Evolutionary conservation across 2,113 vertebrate genomes (phyloP), one percentile per base, ranked within the genome.

Genomic region (Megaceryle maxima): DNA sequence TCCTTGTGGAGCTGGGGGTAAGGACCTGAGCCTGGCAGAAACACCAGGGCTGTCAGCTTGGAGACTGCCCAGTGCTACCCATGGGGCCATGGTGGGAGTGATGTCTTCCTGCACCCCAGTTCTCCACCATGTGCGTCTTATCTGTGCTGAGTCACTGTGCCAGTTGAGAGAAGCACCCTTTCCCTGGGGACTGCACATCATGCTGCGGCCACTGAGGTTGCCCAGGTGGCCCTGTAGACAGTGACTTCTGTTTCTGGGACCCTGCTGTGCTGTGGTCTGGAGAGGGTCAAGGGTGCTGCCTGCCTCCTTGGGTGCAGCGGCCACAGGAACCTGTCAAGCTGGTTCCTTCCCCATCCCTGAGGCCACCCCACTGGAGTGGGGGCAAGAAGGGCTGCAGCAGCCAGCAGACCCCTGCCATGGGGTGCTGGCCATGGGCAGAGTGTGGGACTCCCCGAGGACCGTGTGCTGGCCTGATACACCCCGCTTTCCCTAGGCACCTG

Each of bases 61-160:
- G 29, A 13, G 3, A 3, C 33, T 64, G 16, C 8, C 19, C 1
- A 1, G 8, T 55, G 35, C 43, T 44, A 4, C 20, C 4, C 2
- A 0, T 3, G 16, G 35, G 14, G 13, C 11, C 2, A 2, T 56
- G 48, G 17, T 2, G 21, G 10, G 31, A 41, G 16, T 39, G 13
- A 12, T 3, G 1, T 10, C 51, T 1, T 3, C 26, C 8, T 33
- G 31, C 16, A 0, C 10, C 60, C 60, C 31, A 6, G 4, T 3
- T 62, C 55, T 44, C 22, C 5, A 1, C 39, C 16, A 10, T 3
- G 9, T 5, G 31, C 1, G 6, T 41, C 46, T 91, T 93, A 90
- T 92, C 82, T 83, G 67, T 97, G 96, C 92, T 95, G 94, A 95
- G 96, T 96, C 95, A 95, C 2, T 7, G 44, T 77, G 75, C 17